These are phyloP conservation scores for Neopelma chrysocephalum DNA, from an alignment of 2,797 vertebrate genomes.

Conservation along the genomic window DNA sequence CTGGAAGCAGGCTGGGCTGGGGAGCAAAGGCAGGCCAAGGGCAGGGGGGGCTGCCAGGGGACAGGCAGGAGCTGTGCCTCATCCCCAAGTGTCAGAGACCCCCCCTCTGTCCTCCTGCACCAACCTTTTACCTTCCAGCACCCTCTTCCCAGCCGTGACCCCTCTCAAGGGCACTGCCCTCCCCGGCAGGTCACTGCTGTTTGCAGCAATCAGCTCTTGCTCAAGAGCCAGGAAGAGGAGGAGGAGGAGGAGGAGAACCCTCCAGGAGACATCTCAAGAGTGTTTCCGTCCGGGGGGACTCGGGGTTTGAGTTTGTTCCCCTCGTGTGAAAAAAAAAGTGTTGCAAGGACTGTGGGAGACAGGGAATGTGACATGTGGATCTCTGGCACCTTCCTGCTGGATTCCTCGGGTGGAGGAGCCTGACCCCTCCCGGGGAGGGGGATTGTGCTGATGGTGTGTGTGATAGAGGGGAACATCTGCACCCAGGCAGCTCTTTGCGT, in stretches of 20 bases:
- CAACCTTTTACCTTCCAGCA: not conserved
- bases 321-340: not conserved
- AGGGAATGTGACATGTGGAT: not conserved
- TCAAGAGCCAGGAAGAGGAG: not conserved
- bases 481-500: not conserved
- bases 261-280: not conserved
- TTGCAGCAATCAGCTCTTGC: conserved; percentile 9
- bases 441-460: not conserved
- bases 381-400: conserved; percentile 13
- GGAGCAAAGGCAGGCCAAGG: not conserved
- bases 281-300: not conserved
- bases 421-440: not conserved
- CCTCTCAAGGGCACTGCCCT: not conserved
- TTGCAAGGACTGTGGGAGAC: not conserved
- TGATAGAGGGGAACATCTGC: not conserved
- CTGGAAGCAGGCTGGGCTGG: not conserved
- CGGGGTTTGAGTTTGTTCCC: not conserved
- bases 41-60: not conserved
- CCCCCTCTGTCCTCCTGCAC: not conserved
- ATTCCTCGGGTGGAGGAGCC: not conserved
- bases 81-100: not conserved
- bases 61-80: not conserved
- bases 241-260: not conserved
- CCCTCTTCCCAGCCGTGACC: not conserved
- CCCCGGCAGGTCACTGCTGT: not conserved